Evolutionary conservation across 1,140 invertebrate species (phyloP).

Genomic region (Pantala flavescens): DNA sequence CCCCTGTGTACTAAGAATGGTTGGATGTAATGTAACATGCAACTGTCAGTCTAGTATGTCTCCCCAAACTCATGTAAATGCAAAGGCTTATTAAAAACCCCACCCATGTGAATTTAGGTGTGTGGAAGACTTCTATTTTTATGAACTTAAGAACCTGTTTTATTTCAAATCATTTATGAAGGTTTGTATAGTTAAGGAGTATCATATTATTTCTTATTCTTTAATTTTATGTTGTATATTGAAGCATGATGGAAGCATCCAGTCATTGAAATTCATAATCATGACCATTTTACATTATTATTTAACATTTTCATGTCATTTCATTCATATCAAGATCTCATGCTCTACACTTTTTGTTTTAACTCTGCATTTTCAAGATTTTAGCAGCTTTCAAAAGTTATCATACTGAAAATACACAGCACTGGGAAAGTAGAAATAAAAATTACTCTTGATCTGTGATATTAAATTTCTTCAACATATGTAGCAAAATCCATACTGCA

Average conservation of each 20-base stretch:
- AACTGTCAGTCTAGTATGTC: not conserved
- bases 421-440: not conserved
- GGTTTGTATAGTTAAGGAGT: not conserved
- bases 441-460: constrained; percentile 5
- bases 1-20: constrained; percentile 58
- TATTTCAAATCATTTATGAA: not conserved
- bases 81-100: not conserved
- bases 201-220: not conserved
- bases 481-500: not conserved
- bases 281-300: not conserved
- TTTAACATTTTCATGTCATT: not conserved
- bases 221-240: not conserved
- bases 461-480: not conserved
- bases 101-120: not conserved
- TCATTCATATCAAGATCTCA: constrained; percentile 1
- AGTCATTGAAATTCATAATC: not conserved
- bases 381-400: not conserved
- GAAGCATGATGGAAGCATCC: constrained; percentile 1
- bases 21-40: not conserved
- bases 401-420: constrained; percentile 7
- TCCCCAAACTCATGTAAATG: constrained; percentile 3
- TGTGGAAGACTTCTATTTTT: constrained; percentile 2
- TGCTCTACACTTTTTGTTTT: not conserved
- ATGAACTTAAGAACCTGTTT: not conserved
- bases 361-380: not conserved